Conservation (phyloP, 2,113 vertebrate species). For the Collichthys lucidus region DNA sequence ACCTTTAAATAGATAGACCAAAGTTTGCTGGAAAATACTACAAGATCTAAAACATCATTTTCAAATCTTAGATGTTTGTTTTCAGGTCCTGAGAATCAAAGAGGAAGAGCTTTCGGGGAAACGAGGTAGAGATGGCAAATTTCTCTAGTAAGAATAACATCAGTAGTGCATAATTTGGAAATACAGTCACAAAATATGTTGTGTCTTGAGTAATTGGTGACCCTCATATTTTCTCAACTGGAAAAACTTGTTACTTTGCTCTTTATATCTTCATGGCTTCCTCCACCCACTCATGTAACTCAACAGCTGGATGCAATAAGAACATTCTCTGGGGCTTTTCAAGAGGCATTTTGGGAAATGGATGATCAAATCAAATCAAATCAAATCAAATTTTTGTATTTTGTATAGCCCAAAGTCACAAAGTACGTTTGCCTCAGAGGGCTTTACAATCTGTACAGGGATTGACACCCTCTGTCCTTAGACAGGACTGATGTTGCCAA, state of each 20-base stretch:
- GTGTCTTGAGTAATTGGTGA: conserved; percentile 50
- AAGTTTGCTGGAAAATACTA: neutral
- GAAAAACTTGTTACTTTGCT: conserved; percentile 24
- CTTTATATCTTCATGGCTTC: conserved; percentile 2
- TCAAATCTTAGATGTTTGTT: conserved; percentile 24
- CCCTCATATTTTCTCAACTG: conserved; percentile 30
- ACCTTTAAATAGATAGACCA: too few relatives aligned
- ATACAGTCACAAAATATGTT: conserved; percentile 52
- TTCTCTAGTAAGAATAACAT: conserved; percentile 52
- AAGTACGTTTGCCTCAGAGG: too few relatives aligned
- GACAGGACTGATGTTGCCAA: neutral
- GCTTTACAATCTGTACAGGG: too few relatives aligned
- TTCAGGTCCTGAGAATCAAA: conserved; percentile 21
- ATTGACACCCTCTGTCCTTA: too few relatives aligned
- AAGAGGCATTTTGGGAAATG: conserved; percentile 15
- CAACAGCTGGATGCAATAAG: conserved; percentile 21
- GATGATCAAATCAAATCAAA: too few relatives aligned
- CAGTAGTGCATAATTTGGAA: conserved; percentile 53
- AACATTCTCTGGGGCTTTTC: neutral
- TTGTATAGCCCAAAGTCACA: too few relatives aligned
- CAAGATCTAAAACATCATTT: conserved; percentile 10
- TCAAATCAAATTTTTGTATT: too few relatives aligned
- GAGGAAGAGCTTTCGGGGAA: conserved; percentile 30
- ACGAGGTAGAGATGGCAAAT: conserved; percentile 35
- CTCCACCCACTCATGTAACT: neutral